Evolutionary conservation across 2,113 vertebrate genomes (phyloP), one percentile per base, ranked within the genome.

Genomic region (Cygnus buccinator): DNA sequence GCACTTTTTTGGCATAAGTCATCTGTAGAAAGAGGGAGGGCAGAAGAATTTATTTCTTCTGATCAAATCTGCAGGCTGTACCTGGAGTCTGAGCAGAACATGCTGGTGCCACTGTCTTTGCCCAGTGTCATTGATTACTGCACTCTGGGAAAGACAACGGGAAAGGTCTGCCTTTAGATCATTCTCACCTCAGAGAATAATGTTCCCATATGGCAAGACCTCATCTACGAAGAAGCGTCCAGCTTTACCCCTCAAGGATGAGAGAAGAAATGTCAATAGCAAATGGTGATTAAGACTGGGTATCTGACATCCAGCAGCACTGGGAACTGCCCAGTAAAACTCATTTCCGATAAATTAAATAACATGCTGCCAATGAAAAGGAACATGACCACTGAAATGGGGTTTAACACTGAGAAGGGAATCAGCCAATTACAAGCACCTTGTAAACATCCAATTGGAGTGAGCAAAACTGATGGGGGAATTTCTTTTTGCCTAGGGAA

Each of bases 401-500:
- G 41, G 67, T 93, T 96, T 93, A 84, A 59, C 22, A 41, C 18
- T 26, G 43, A 81, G 35, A 20, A 90, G 28, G 46, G 63, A 86
- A 93, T 74, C 67, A 35, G 63, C 11, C 50, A 80, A 39, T 58
- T 82, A 91, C 43, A 89, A 84, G 50, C 67, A 94, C 63, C 63
- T 83, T 93, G 58, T 90, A 94, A 95, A 91, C 84, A 85, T 93
- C 44, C 84, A 73, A 3, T 20, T 74, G 65, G 55, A 89, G 23
- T 26, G 13, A 92, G 55, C 55, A 93, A 88, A 94, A 93, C 28
- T 19, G 0, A 76, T 26, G 19, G 10, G 35, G 41, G 44, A 73
- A 79, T 76, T 94, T 93, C 62, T 95, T 74, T 85, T 89, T 72
- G 62, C 71, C 89, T 73, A 22, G 74, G 89, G 89, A 91, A 94